These are phyloP conservation scores for Misgurnus mizolepis DNA, from an alignment of 2,113 vertebrate species.

Conservation along the genomic window DNA sequence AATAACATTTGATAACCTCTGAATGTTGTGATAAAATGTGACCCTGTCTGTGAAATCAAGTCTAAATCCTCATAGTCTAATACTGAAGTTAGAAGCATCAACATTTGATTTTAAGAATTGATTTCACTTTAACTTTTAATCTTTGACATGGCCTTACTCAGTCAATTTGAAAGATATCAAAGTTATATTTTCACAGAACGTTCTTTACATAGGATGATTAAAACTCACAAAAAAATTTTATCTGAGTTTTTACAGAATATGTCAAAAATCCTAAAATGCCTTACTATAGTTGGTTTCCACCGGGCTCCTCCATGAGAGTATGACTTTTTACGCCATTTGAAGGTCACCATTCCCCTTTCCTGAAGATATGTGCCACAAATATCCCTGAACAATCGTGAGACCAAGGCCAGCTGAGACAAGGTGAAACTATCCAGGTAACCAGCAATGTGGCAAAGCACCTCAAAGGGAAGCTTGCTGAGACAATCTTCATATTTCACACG, in stretches of 20 bases:
- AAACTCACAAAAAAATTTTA: no score
- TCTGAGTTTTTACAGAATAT: background rate
- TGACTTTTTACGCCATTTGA: conserved; percentile 86
- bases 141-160: no score
- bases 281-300: conserved; percentile 86
- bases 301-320: conserved; percentile 79
- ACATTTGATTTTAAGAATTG: no score
- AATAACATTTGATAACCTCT: no score
- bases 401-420: conserved; percentile 90
- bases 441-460: conserved; percentile 88
- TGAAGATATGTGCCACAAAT: conserved; percentile 88
- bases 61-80: no score
- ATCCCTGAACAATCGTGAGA: conserved; percentile 87
- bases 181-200: no score
- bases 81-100: no score
- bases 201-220: no score
- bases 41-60: no score
- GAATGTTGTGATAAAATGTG: no score
- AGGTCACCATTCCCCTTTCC: conserved; percentile 90
- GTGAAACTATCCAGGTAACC: conserved; percentile 91
- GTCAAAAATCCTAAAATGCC: conserved; percentile 39
- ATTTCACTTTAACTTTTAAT: no score
- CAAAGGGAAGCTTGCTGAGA: conserved; percentile 85
- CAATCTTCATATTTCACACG: conserved; percentile 67
- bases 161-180: no score